Conservation (phyloP, 2,113 vertebrate species). For the Campylomormyrus numenius region DNA sequence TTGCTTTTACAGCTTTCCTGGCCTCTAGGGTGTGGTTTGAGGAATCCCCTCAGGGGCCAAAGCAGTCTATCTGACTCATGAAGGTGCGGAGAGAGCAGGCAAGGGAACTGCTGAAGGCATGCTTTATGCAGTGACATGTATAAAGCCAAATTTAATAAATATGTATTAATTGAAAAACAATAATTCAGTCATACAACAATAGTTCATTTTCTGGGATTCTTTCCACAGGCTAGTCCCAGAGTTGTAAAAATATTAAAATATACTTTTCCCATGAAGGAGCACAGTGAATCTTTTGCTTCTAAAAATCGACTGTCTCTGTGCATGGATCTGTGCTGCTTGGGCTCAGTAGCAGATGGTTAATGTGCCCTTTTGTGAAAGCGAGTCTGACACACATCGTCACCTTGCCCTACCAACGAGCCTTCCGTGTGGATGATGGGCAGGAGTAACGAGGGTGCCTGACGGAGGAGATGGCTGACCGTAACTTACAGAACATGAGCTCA, state of each 20-base stretch:
- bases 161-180: neutral
- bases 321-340: neutral
- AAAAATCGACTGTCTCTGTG: neutral
- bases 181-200: neutral
- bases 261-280: neutral
- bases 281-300: neutral
- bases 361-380: neutral
- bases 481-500: neutral
- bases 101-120: neutral
- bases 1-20: slow-evolving; percentile 60
- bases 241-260: neutral
- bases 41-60: slow-evolving; percentile 53
- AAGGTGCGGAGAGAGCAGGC: neutral
- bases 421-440: neutral
- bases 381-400: neutral
- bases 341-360: neutral
- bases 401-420: neutral
- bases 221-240: neutral
- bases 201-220: neutral
- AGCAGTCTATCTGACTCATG: neutral
- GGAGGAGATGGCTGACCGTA: neutral
- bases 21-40: slow-evolving; percentile 53
- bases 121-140: neutral
- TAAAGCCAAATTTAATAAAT: neutral
- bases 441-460: neutral